phyloP scores from a whole-genome alignment of 2,113 vertebrate genomes.

The Eulemur macaco region DNA sequence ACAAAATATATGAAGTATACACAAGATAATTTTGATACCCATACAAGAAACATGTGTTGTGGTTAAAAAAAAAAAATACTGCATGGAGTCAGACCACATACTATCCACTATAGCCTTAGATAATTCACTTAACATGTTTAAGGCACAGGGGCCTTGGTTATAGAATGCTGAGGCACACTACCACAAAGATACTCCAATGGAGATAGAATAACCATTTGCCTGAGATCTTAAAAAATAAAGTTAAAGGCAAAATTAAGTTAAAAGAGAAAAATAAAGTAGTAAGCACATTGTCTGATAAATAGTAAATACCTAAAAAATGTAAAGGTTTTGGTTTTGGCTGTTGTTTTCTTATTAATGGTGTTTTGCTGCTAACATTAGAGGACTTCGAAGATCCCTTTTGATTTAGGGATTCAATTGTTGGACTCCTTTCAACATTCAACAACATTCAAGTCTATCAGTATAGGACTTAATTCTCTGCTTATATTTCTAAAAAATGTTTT shows the following conservation, averaged over 20 bases:
- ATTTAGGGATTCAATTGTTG: neutral
- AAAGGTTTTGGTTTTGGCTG: neutral
- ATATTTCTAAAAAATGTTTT: no score
- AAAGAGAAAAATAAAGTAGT: neutral
- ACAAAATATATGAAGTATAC: neutral
- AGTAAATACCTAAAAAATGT: neutral
- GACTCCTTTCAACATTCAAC: neutral
- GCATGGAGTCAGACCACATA: neutral
- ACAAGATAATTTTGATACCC: neutral
- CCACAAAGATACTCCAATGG: neutral
- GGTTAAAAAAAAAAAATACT: neutral
- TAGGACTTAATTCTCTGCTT: neutral
- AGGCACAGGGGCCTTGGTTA: neutral
- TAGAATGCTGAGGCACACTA: neutral
- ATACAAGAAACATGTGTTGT: neutral
- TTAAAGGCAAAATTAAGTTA: neutral
- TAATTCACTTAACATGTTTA: neutral
- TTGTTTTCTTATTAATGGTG: neutral
- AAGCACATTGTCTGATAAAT: neutral
- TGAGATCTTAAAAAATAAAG: neutral
- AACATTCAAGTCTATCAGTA: neutral
- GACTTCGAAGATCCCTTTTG: neutral
- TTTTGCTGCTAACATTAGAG: neutral
- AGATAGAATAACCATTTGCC: neutral
- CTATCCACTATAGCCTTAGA: accelerated